Evolutionary conservation across 2,888 invertebrate genomes (phyloP).

Genomic region (Eurytoma californica): DNA sequence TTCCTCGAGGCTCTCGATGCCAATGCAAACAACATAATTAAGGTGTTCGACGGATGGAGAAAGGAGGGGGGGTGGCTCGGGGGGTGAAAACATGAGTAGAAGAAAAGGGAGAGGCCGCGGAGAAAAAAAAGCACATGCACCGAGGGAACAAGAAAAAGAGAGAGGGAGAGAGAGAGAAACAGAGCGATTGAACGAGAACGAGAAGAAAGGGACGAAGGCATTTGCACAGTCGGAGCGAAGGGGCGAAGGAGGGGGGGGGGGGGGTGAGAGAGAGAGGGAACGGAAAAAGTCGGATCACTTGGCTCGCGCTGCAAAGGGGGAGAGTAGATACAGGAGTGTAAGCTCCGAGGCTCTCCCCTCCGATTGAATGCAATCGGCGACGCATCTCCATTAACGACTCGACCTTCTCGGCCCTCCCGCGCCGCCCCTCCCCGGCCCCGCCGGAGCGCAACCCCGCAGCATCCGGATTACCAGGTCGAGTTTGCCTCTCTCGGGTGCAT

Average conservation of each 20-base stretch:
- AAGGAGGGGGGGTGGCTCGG: neutral
- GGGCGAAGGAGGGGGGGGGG: neutral
- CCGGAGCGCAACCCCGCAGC: conserved; percentile 5
- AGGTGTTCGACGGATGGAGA: neutral
- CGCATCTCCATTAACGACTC: conserved; percentile 56
- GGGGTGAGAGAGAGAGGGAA: too few relatives aligned
- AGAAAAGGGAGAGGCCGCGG: neutral
- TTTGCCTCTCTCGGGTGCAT: conserved; percentile 22
- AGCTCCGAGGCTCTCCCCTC: conserved; percentile 23
- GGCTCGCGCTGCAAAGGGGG: conserved; percentile 28
- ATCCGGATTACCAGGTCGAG: conserved; percentile 54
- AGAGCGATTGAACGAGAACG: neutral
- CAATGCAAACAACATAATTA: conserved; percentile 47
- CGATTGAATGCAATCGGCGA: conserved; percentile 54
- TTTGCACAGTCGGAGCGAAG: conserved; percentile 15
- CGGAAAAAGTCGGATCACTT: conserved; percentile 41
- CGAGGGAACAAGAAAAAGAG: neutral
- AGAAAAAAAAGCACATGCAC: neutral
- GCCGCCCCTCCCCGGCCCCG: conserved; percentile 17
- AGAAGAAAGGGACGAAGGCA: conserved; percentile 15
- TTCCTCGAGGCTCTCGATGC: conserved; percentile 19
- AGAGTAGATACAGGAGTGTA: conserved; percentile 25
- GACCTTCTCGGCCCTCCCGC: conserved; percentile 21
- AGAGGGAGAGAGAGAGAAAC: neutral
- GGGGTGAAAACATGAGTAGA: too few relatives aligned